phyloP scores from a whole-genome alignment of 2,113 vertebrate genomes.

The Microcebus lehilahytsara region DNA sequence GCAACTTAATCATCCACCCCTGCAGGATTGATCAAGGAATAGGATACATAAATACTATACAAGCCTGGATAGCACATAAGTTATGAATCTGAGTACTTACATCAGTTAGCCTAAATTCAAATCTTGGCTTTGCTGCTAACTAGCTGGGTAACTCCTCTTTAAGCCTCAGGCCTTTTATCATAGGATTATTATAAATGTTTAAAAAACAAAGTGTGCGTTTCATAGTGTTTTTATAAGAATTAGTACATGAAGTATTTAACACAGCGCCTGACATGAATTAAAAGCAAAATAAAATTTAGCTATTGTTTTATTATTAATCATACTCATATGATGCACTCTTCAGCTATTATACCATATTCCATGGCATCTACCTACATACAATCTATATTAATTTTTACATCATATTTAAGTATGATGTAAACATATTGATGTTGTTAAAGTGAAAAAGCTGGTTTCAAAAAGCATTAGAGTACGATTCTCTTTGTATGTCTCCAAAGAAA shows the following conservation, averaged over 20 bases:
- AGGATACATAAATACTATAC: accelerated
- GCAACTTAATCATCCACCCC: accelerated
- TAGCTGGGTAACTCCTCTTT: background rate
- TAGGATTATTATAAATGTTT: background rate
- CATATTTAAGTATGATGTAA: background rate
- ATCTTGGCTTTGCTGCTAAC: background rate
- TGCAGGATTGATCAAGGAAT: too few relatives aligned
- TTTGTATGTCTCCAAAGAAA: background rate
- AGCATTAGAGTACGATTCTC: background rate
- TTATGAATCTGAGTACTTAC: background rate
- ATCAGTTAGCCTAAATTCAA: background rate
- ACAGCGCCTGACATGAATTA: background rate
- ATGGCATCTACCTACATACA: background rate
- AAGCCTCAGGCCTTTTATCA: background rate
- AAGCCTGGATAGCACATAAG: accelerated
- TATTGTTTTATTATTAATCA: background rate
- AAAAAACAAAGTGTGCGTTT: background rate
- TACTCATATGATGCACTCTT: background rate
- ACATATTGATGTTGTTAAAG: background rate
- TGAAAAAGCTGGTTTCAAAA: background rate
- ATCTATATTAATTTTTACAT: background rate
- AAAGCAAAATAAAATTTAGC: background rate
- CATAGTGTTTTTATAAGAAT: background rate
- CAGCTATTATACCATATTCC: background rate
- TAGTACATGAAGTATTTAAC: background rate